These are phyloP conservation scores for Pterocles burchelli DNA, from an alignment of 2,113 vertebrate genomes.

Conservation along the genomic window DNA sequence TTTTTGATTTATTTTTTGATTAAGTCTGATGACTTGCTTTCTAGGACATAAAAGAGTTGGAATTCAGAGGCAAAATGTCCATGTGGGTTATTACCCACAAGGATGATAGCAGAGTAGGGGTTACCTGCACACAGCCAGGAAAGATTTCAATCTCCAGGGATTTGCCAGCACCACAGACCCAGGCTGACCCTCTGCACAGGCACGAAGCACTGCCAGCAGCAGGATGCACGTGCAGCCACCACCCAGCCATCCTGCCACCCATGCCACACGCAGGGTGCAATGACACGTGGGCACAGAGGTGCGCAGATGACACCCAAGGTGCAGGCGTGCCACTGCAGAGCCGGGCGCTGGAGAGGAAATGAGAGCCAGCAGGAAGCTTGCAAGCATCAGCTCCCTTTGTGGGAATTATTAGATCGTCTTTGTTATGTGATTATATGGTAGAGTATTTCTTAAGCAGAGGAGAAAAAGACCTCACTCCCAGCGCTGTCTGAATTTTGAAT, in stretches of 20 bases:
- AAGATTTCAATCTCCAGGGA: neutral
- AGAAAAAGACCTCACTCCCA: neutral
- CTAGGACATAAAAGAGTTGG: neutral
- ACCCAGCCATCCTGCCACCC: neutral
- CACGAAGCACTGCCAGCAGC: neutral
- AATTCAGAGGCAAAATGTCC: neutral
- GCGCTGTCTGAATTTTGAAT: neutral
- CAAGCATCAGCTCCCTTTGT: neutral
- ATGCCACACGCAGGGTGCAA: rapidly evolving
- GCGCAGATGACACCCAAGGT: rapidly evolving
- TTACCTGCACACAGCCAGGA: neutral
- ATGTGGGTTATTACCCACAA: neutral
- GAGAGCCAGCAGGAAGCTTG: neutral
- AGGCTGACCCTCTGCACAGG: neutral
- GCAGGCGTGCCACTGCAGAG: neutral
- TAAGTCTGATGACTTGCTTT: neutral
- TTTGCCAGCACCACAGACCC: neutral
- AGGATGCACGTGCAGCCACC: no score
- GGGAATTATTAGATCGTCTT: neutral
- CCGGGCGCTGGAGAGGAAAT: neutral
- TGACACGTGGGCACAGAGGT: rapidly evolving
- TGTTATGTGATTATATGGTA: neutral
- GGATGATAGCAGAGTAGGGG: neutral
- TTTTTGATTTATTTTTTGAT: no score
- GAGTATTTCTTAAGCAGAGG: neutral